A percentile compares a stretch with the other conserved stretches of the same genome.
Conservation (phyloP, 2,797 vertebrate species). For the Trachurus trachurus region DNA sequence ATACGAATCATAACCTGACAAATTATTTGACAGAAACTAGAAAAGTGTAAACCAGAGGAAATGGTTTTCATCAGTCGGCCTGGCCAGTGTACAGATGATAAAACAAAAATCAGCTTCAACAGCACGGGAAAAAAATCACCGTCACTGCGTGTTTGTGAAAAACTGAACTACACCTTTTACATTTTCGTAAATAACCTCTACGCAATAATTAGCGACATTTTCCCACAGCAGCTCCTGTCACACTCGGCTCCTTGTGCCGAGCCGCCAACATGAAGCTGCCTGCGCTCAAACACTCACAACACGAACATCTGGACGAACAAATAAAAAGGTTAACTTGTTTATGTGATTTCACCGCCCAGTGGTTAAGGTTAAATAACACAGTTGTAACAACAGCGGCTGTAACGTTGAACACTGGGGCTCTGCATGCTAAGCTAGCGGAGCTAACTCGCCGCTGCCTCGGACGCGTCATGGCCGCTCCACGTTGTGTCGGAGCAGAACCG, state of each 20-base stretch:
- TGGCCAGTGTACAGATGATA: not conserved
- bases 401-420: accelerated
- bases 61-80: no score
- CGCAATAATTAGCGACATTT: accelerated
- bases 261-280: not conserved
- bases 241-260: not conserved
- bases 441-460: conserved; percentile 38
- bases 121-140: no score
- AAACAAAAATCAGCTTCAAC: no score
- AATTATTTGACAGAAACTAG: not conserved
- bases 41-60: accelerated
- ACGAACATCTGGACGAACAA: accelerated
- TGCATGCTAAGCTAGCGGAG: conserved; percentile 33
- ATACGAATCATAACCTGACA: not conserved
- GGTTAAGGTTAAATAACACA: accelerated
- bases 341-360: accelerated
- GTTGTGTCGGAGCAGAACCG: conserved; percentile 63
- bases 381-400: accelerated
- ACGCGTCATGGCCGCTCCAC: conserved; percentile 79
- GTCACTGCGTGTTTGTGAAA: accelerated
- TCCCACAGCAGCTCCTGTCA: accelerated
- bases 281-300: no score
- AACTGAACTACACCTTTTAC: accelerated
- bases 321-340: accelerated
- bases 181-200: accelerated